These are phyloP conservation scores for Rhagophthalmus giganteus DNA, from an alignment of 2,888 invertebrate species.

Conservation along the genomic window DNA sequence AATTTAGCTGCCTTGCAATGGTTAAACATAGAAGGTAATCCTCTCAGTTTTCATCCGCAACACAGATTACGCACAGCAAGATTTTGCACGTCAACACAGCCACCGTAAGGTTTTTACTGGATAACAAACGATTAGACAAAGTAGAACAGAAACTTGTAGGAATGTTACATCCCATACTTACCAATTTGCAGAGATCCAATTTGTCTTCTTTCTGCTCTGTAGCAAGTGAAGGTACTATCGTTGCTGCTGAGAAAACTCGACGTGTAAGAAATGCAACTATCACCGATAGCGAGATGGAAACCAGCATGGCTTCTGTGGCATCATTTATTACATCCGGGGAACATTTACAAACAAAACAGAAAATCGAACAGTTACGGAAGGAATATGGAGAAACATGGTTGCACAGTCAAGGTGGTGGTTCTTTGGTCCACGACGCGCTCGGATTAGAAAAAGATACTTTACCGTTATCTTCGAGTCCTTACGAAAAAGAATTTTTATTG, in stretches of 20 bases:
- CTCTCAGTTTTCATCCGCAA: conserved; percentile 63
- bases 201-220: conserved; percentile 34
- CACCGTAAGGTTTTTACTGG: conserved; percentile 60
- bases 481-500: conserved; percentile 35
- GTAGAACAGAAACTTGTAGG: conserved; percentile 49
- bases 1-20: conserved; percentile 59
- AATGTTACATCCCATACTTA: conserved; percentile 11
- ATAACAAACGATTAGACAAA: conserved; percentile 59
- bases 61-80: conserved; percentile 61
- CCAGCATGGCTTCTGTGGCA: conserved; percentile 14
- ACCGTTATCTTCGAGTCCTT: conserved; percentile 39
- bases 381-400: conserved; percentile 67
- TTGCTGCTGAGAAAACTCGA: conserved; percentile 34
- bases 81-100: conserved; percentile 62
- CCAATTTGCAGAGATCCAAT: conserved; percentile 31
- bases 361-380: conserved; percentile 61
- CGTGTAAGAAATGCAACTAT: conserved; percentile 40
- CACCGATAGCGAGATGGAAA: conserved; percentile 31
- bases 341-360: conserved; percentile 62
- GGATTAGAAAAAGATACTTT: conserved; percentile 54
- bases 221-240: conserved; percentile 34
- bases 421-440: conserved; percentile 60
- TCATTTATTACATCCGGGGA: conserved; percentile 46
- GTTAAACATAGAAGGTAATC: conserved; percentile 65
- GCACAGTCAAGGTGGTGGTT: conserved; percentile 54